These are phyloP conservation scores for Saxidomus purpurata DNA, from an alignment of 1,140 invertebrate species.

Conservation along the genomic window DNA sequence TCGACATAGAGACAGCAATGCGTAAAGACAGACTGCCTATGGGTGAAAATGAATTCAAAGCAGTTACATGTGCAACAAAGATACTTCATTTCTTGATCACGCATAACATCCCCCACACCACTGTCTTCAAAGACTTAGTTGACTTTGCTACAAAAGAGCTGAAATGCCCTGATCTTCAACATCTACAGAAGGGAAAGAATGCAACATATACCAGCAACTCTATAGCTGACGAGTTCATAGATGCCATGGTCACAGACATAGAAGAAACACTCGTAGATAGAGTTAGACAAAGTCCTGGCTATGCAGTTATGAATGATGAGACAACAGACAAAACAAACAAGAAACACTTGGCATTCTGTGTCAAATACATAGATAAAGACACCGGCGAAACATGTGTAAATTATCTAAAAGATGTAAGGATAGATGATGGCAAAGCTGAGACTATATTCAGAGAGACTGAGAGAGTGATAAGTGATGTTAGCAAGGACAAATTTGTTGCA, in stretches of 20 bases:
- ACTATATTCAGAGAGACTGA: slow-evolving; percentile 37
- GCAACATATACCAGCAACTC: slow-evolving; percentile 40
- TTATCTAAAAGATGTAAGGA: slow-evolving; percentile 17
- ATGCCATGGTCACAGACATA: slow-evolving; percentile 3
- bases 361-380: slow-evolving; percentile 22
- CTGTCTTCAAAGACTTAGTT: slow-evolving; percentile 17
- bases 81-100: slow-evolving; percentile 13
- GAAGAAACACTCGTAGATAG: neutral
- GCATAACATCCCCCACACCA: slow-evolving; percentile 15
- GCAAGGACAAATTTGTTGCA: slow-evolving; percentile 36
- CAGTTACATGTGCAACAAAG: neutral
- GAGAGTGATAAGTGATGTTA: neutral
- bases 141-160: neutral
- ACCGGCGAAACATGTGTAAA: slow-evolving; percentile 28
- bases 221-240: neutral
- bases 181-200: slow-evolving; percentile 1
- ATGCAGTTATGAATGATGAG: slow-evolving; percentile 30
- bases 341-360: slow-evolving; percentile 46
- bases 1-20: neutral
- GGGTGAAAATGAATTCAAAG: slow-evolving; percentile 20
- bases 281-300: slow-evolving; percentile 22
- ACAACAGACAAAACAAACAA: slow-evolving; percentile 25
- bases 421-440: slow-evolving; percentile 30
- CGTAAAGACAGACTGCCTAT: neutral
- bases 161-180: slow-evolving; percentile 13